Base-by-base conservation (phyloP, 2,797 vertebrate species). In the Uromys caudimaculatus region DNA sequence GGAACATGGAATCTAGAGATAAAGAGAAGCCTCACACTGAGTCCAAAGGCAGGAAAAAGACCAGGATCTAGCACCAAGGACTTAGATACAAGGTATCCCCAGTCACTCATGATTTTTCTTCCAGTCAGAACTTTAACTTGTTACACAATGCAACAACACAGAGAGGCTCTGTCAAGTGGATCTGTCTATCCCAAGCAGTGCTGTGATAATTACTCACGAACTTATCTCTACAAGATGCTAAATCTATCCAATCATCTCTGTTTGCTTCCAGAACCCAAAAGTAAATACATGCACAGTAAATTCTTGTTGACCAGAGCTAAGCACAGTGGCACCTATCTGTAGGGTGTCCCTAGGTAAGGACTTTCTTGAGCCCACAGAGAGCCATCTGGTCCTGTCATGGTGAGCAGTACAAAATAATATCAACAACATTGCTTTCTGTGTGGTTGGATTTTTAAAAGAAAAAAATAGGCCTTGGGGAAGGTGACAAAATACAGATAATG, bases 401-500 rank as follows among this genome's bases (percentile, higher is more conserved):
- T 24, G 24, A 91, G 12, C 7, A 47, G 13, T n/a, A 89, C 38
- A 60, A 76, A 73, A 38, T 52, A 82, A 54, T 12, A 76, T 5
- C 44, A 89, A 8, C 13, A 27, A n/a, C 9, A 6, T 19, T 11
- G 27, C 13, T 44, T 92, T 86, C 76, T 52, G 19, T 35, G 44
- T 44, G 21, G 23, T 0, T 89, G 29, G 19, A 77, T 73, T 58
- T 83, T 96, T 71, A 32, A 76, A 84, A 69, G 71, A 82, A 82
- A 27, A 78, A 91, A 94, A 93, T 38, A 16, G 81, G 13, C 75
- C 47, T 91, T 86, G 41, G 32, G 54, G 52, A 32, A 83, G 21
- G 95, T 88, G n/a, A 89, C 16, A 92, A 96, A 96, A 84, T 91
- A 67, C 32, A 95, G 44, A 91, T 85, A 1, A 60, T 76, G 79